A percentile compares a stretch with the other conserved stretches of the same genome.
phyloP scores from a whole-genome alignment of 2,888 invertebrate genomes.

The Spilosoma lubricipeda region DNA sequence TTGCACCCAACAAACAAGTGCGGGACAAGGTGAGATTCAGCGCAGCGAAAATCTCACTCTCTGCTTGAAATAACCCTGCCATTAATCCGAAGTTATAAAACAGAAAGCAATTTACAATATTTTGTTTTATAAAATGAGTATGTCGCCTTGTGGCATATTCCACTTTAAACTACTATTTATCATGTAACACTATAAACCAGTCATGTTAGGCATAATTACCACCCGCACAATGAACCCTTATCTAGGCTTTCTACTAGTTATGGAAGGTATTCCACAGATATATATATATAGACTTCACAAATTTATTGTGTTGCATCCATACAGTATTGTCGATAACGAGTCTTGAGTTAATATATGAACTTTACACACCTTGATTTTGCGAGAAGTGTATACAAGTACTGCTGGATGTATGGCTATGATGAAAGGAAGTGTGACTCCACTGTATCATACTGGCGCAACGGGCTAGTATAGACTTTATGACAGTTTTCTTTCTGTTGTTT shows the following conservation, averaged over 20 bases:
- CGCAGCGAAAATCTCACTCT: background rate
- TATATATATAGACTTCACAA: background rate
- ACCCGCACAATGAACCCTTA: background rate
- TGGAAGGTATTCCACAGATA: background rate
- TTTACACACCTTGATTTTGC: background rate
- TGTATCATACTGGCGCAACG: no score
- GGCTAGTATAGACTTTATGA: no score
- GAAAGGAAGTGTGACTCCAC: no score
- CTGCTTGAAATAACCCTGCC: background rate
- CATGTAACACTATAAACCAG: background rate
- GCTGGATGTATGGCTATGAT: no score
- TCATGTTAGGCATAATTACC: slow-evolving; percentile 5
- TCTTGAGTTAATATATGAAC: background rate
- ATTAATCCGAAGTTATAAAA: no score
- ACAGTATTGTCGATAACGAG: background rate
- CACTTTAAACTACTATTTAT: background rate
- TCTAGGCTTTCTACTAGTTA: slow-evolving; percentile 5
- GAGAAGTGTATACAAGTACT: no score
- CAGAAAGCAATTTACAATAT: no score
- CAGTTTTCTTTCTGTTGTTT: no score
- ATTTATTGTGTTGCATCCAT: background rate
- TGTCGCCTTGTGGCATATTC: no score
- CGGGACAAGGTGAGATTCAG: no score
- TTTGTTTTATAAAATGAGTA: no score
- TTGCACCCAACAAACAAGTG: no score